Conservation (phyloP, 2,888 invertebrate species). For the Sthenelais limicola region DNA sequence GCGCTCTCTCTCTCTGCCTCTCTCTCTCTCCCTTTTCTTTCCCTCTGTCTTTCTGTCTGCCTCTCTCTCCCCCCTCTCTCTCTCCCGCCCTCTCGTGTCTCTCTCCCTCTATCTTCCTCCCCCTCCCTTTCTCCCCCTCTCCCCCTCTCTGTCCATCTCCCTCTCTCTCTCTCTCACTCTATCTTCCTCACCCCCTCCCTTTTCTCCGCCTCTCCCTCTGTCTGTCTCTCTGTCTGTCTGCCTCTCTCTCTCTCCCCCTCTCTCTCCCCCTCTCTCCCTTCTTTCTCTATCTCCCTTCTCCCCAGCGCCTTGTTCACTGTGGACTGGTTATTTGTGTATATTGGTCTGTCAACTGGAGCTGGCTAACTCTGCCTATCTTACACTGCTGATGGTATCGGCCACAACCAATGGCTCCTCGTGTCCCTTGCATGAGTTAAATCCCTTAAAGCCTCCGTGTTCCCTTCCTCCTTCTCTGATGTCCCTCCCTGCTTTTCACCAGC, state of each 20-base stretch:
- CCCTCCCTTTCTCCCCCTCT: neutral
- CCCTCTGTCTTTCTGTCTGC: neutral
- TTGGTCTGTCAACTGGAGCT: too few relatives aligned
- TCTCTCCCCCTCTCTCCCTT: neutral
- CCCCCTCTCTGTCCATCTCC: neutral
- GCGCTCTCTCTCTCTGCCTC: neutral
- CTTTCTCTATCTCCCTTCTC: neutral
- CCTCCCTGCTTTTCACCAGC: too few relatives aligned
- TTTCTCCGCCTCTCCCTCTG: neutral
- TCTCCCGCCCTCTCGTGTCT: neutral
- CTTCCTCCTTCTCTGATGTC: too few relatives aligned
- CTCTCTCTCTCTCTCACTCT: neutral
- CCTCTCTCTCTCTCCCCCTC: neutral
- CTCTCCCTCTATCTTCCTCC: neutral
- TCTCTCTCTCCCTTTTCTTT: neutral
- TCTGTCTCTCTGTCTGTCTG: neutral
- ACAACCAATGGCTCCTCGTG: too few relatives aligned
- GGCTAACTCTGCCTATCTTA: too few relatives aligned
- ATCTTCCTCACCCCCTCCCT: neutral
- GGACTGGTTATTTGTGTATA: too few relatives aligned
- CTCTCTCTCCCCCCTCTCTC: slow-evolving; percentile 12
- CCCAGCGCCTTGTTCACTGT: too few relatives aligned
- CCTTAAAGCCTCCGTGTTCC: too few relatives aligned
- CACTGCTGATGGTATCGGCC: too few relatives aligned
- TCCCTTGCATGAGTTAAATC: too few relatives aligned